These are phyloP conservation scores for Chionoecetes opilio DNA, from an alignment of 1,140 invertebrate species.

Conservation along the genomic window DNA sequence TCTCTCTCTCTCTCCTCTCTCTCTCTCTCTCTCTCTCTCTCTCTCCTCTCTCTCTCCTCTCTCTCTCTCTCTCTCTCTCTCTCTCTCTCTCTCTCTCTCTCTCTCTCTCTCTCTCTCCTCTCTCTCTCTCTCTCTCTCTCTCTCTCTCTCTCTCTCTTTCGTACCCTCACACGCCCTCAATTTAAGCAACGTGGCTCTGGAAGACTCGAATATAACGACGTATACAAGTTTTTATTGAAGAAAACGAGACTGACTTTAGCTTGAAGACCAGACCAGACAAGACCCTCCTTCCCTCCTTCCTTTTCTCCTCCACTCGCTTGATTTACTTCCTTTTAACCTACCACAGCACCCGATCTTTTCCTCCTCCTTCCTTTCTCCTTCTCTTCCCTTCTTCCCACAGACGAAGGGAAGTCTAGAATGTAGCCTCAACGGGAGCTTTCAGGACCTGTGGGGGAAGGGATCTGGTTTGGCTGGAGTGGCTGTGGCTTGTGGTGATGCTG, in stretches of 20 bases:
- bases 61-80: too few relatives aligned
- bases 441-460: neutral
- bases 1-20: too few relatives aligned
- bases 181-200: neutral
- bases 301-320: neutral
- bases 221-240: neutral
- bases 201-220: slow-evolving; percentile 29
- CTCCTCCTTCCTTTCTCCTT: neutral
- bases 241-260: neutral
- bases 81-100: too few relatives aligned
- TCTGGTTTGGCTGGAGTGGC: neutral
- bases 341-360: neutral
- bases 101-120: too few relatives aligned
- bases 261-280: neutral
- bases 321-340: neutral
- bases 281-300: neutral
- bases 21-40: too few relatives aligned
- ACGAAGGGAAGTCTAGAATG: neutral
- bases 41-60: too few relatives aligned
- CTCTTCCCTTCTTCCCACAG: neutral
- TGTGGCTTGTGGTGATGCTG: neutral
- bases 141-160: too few relatives aligned
- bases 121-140: too few relatives aligned
- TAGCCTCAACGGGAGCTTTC: too few relatives aligned
- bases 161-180: too few relatives aligned